Evolutionary conservation across 2,113 vertebrate genomes (phyloP).

Genomic region (Pandion haliaetus): DNA sequence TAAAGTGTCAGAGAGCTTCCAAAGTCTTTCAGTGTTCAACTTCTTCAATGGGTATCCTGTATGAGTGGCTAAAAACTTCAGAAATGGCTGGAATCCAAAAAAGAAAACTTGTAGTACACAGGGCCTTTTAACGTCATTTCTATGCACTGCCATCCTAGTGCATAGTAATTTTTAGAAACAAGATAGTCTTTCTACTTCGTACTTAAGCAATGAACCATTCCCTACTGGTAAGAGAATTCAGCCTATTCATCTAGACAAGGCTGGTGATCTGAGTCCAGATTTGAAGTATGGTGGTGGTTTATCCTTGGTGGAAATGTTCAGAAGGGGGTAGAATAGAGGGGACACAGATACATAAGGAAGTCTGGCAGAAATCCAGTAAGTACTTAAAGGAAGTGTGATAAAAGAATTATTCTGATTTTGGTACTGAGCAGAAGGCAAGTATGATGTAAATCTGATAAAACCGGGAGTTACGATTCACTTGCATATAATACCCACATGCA

Average conservation of each 20-base stretch:
- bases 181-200: neutral
- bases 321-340: neutral
- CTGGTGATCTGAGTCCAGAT: neutral
- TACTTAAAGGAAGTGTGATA: neutral
- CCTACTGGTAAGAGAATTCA: neutral
- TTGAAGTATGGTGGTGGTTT: neutral
- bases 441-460: neutral
- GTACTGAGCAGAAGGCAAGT: neutral
- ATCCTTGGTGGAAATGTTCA: neutral
- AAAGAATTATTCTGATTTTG: neutral
- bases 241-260: neutral
- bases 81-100: conserved; percentile 54
- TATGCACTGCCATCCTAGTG: neutral
- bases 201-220: neutral
- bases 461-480: neutral
- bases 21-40: neutral
- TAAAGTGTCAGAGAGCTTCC: conserved; percentile 55
- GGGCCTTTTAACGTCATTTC: neutral
- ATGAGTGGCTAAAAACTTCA: conserved; percentile 35
- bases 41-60: conserved; percentile 44
- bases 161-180: neutral
- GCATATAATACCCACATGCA: neutral
- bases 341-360: neutral
- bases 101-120: neutral
- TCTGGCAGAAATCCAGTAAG: neutral